A percentile compares a stretch with the other conserved stretches of the same genome.
Conservation (phyloP, 2,888 invertebrate species). For the Mechanitis messenoides region DNA sequence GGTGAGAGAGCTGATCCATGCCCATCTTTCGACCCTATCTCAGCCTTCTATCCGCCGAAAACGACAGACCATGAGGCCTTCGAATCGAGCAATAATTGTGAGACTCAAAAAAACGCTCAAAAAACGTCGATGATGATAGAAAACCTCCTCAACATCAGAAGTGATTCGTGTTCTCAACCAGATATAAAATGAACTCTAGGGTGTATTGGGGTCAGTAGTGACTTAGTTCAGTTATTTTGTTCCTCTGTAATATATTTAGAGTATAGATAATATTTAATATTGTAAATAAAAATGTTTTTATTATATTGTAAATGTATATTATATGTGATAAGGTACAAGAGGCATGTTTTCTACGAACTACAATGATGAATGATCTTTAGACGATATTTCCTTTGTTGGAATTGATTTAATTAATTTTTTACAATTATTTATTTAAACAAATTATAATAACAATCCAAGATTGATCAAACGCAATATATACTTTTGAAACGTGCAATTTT, state of each 20-base stretch:
- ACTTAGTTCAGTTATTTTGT: constrained; percentile 70
- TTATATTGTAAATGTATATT: constrained; percentile 65
- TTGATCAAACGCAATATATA: constrained; percentile 36
- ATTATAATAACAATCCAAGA: constrained; percentile 36
- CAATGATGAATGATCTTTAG: constrained; percentile 25
- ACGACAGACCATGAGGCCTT: constrained; percentile 46
- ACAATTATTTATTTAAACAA: constrained; percentile 19
- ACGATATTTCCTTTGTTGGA: constrained; percentile 34
- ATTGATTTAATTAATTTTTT: constrained; percentile 29
- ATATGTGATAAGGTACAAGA: constrained; percentile 48
- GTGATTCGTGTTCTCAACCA: constrained; percentile 56
- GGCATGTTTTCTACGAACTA: constrained; percentile 59
- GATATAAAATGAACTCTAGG: constrained; percentile 54
- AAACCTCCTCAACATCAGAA: constrained; percentile 58
- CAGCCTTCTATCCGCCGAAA: constrained; percentile 69
- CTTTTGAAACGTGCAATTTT: constrained; percentile 57
- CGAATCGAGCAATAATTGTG: constrained; percentile 40
- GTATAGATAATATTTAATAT: constrained; percentile 63
- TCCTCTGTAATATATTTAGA: constrained; percentile 71
- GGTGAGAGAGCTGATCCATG: constrained; percentile 61
- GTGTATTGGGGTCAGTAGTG: constrained; percentile 59
- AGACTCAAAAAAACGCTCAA: constrained; percentile 58
- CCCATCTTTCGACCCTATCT: constrained; percentile 61
- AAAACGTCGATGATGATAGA: constrained; percentile 68
- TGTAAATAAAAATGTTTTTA: constrained; percentile 74